Base-by-base conservation (phyloP, 1,140 invertebrate species). In the Drosophila prosaltans region DNA sequence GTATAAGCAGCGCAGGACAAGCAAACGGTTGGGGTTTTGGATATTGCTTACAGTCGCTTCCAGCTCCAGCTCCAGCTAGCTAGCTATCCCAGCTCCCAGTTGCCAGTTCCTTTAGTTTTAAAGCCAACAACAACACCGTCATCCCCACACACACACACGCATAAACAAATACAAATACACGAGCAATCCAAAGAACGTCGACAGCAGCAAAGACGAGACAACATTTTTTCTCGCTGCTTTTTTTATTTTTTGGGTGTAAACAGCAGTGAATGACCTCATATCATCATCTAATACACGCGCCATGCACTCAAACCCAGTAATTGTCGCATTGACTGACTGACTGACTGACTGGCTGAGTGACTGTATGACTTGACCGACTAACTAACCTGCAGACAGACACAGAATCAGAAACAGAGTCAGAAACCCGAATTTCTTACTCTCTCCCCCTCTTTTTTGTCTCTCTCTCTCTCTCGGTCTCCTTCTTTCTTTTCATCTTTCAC, bases 251-350 rank as follows among this genome's bases (percentile, higher is more conserved):
- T 59, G 39, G 83, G 66, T 89, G 85, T 89, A 84, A 80, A 89
- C 80, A 89, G 74, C 89, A 91, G 89, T 91, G 89, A 91, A 91
- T 91, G 89, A 91, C 89, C 89, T 91, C 84, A 90, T 91, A 91
- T 91, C 81, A 91, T 91, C 81, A 91, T 91, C 81, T 89, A 85
- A 82, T 74, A 91, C 89, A 91, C 89, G 89, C 89, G 81, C 89
- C 74, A 80, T 61, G 80, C 78, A 80, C 83, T 79, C 84, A 90
- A 81, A 90, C 81, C 74, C 72, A 63, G 2, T 59, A 55, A 69
- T 58, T 43, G 72, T 75, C 59, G 60, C 66, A 57, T 39, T 54
- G 61, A 59, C 55, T 43, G 51, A 72, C 26, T 73, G 69, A 10
- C 2, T 7, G 60, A 11, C 36, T 40, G 54, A 51, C 65, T 57